Evolutionary conservation across 1,140 invertebrate species (phyloP), one percentile per base, ranked within the genome.

Genomic region (Drosophila obscura): DNA sequence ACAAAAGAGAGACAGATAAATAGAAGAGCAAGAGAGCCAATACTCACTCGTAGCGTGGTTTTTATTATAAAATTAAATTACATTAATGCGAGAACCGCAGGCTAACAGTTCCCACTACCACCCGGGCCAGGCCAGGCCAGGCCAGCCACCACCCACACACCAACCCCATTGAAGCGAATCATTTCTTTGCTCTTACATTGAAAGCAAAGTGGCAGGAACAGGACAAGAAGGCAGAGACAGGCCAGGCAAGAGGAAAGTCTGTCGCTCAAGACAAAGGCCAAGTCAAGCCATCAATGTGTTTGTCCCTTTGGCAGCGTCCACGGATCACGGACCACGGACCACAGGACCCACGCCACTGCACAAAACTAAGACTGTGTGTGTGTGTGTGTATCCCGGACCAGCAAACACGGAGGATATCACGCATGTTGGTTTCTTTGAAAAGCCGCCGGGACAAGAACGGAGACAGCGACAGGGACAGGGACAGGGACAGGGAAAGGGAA

Each of bases 31-130:
- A 19, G 1, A 19, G 19, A 19, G 19, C 19, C 19, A 19, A 19
- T 19, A 19, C 19, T 19, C 19, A 19, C 19, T 1, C 19, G 19
- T 19, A 19, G 19, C 19, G 74, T 50, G 79, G 82, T 88, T 87
- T 84, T 87, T 87, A 39, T 39, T 39, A 79, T 88, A 87, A 87
- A 87, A 87, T 87, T 87, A 87, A 87, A 87, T 87, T 88, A 87
- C 82, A 82, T 88, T 87, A 88, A 87, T 88, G 82, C 88, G 83
- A 73, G 83, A 87, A 87, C 71, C 82, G 74, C 83, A 87, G 78
- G 82, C 31, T 8, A 52, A 22, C 19, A 15, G 35, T 16, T 31
- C 53, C 41, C 41, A 28, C 8, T 9, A 2, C 28, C 28, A 9
- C 11, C 26, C 46, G 5, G 35, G 39, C 49, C 49, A 51, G n/a